Evolutionary conservation across 1,140 invertebrate genomes (phyloP), one percentile per base, ranked within the genome.

Genomic region (Cydia splendana): DNA sequence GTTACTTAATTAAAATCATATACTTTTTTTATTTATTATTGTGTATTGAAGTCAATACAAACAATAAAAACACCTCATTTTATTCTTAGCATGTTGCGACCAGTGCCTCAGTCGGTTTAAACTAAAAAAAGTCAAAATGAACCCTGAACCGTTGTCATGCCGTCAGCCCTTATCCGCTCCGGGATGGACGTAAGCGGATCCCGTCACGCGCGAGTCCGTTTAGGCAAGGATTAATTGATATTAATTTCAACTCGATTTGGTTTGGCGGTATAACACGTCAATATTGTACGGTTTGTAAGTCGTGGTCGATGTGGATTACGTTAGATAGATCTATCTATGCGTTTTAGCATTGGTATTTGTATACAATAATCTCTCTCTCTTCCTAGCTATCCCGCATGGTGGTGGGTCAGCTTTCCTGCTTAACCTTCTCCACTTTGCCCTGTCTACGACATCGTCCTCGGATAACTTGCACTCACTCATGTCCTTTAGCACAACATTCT

Each of bases 171-270:
- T 80, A 87, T 87, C 85, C 83, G 78, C 80, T 80, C 76, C 38
- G 53, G 75, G 79, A 85, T 77, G 71, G 87, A 87, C 86, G 82
- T 90, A 87, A 90, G 85, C 82, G 78, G 85, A 80, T 81, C 76
- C 80, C 78, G 73, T 83, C 82, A 80, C 69, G 71, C 20, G 4
- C 65, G 65, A 38, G n/a, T 38, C 67, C 74, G 80, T 82, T 80
- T 51, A 30, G 65, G 74, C 69, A 71, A 34, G 78, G 86, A 83
- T 87, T 90, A 85, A 80, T 80, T 80, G 79, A 83, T 79, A 84
- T 84, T 85, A 82, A 85, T 82, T 84, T 88, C 81, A 78, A 82
- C 84, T 88, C 81, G 79, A 84, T 85, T 83, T 85, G 79, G 77
- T 71, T 73, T 79, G 75, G 75, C 78, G 76, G 69, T 75, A 74